Percentiles rank a stretch among this genome's conserved stretches.
phyloP scores from a whole-genome alignment of 2,113 vertebrate species.

The Fulica atra region DNA sequence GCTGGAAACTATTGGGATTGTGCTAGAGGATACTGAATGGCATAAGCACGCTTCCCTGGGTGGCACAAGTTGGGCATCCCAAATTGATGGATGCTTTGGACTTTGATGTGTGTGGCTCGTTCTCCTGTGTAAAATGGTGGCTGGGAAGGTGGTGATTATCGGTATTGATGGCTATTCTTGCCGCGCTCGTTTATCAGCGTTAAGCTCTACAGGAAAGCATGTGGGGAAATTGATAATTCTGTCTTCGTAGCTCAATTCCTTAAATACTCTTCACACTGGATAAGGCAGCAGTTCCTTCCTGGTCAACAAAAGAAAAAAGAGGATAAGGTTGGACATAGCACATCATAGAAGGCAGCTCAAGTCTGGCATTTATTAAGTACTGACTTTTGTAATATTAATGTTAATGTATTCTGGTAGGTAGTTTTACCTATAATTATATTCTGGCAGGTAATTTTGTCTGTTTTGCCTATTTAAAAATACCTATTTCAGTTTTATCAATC shows the following conservation, averaged over 20 bases:
- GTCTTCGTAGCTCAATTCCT: background rate
- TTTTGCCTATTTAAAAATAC: background rate
- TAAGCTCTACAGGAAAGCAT: background rate
- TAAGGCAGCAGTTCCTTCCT: background rate
- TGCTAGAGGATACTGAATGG: background rate
- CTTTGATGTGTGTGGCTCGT: background rate
- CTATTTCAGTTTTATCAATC: background rate
- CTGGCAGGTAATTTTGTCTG: background rate
- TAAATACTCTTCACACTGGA: background rate
- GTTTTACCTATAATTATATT: background rate
- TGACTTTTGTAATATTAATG: background rate
- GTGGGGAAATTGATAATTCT: constrained; percentile 1
- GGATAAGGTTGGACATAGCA: background rate
- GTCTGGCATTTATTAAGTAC: background rate
- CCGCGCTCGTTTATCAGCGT: background rate
- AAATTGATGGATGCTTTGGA: background rate
- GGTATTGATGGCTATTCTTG: background rate
- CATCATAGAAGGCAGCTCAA: background rate
- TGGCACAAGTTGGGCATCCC: background rate
- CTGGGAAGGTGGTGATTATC: background rate
- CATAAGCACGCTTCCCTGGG: background rate
- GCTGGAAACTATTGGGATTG: background rate
- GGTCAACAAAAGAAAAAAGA: background rate
- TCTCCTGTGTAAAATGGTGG: background rate
- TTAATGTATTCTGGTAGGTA: background rate